Conservation (phyloP, 2,113 vertebrate genomes). For the Sylvietta virens region DNA sequence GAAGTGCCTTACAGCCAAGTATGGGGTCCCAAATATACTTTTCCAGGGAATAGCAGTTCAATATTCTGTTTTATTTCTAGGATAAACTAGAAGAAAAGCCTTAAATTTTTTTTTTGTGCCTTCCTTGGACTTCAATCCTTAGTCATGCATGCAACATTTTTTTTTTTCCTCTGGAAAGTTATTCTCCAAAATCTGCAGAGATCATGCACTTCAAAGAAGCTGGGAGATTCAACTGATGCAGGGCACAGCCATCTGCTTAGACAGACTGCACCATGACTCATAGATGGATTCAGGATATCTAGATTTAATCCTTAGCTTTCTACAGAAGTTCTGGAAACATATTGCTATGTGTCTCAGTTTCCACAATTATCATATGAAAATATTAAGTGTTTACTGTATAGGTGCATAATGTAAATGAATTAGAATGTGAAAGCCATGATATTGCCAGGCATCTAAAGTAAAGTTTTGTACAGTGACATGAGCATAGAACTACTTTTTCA, state of each 20-base stretch:
- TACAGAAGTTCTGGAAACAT: neutral
- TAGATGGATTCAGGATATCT: neutral
- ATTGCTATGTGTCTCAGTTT: neutral
- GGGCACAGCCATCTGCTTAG: neutral
- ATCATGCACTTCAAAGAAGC: neutral
- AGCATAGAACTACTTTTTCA: neutral
- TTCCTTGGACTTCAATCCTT: neutral
- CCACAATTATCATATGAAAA: neutral
- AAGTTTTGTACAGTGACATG: neutral
- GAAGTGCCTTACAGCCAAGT: neutral
- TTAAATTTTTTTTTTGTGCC: neutral
- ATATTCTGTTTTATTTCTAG: neutral
- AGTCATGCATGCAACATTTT: neutral
- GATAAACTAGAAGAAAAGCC: neutral
- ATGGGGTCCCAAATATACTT: neutral
- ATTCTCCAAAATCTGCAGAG: neutral
- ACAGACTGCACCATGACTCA: neutral
- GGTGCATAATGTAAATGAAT: neutral
- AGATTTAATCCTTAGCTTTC: neutral
- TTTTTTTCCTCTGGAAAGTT: neutral
- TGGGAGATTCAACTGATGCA: neutral
- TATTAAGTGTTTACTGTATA: neutral
- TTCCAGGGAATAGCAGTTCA: neutral
- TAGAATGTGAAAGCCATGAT: neutral
- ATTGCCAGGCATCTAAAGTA: neutral